phyloP scores from a whole-genome alignment of 1,140 invertebrate genomes.

The Halyomorpha halys region DNA sequence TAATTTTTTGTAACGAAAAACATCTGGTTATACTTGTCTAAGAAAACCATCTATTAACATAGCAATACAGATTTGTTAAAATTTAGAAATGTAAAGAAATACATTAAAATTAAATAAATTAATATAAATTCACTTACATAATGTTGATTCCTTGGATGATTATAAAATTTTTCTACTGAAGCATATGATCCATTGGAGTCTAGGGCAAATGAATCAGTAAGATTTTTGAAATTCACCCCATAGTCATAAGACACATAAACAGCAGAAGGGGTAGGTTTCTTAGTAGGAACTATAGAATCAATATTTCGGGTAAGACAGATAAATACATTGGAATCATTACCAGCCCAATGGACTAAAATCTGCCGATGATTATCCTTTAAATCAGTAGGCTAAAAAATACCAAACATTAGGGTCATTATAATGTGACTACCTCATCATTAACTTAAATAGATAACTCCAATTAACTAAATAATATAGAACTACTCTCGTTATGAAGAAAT shows the following conservation, averaged over 20 bases:
- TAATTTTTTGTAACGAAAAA: constrained; percentile 67
- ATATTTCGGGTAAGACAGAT: constrained; percentile 67
- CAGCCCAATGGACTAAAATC: constrained; percentile 82
- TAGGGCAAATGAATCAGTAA: constrained; percentile 54
- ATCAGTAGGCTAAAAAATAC: constrained; percentile 25
- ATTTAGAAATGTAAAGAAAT: background rate
- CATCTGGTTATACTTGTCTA: constrained; percentile 63
- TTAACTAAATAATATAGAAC: too few relatives aligned
- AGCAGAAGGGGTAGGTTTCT: constrained; percentile 47
- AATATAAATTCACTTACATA: constrained; percentile 49
- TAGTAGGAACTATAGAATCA: constrained; percentile 29
- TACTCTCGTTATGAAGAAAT: too few relatives aligned
- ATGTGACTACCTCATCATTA: too few relatives aligned
- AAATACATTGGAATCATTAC: constrained; percentile 71
- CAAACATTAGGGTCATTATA: background rate
- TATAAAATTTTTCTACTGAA: constrained; percentile 69
- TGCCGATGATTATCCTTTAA: constrained; percentile 78
- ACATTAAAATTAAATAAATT: constrained; percentile 13
- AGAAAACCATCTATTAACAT: constrained; percentile 62
- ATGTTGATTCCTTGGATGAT: constrained; percentile 63
- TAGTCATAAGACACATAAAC: constrained; percentile 80
- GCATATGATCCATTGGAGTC: constrained; percentile 44
- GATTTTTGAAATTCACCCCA: constrained; percentile 65
- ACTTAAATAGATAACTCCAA: too few relatives aligned
- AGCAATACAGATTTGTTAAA: background rate